Evolutionary conservation across 2,113 vertebrate genomes (phyloP).

Genomic region (Mellivora capensis): DNA sequence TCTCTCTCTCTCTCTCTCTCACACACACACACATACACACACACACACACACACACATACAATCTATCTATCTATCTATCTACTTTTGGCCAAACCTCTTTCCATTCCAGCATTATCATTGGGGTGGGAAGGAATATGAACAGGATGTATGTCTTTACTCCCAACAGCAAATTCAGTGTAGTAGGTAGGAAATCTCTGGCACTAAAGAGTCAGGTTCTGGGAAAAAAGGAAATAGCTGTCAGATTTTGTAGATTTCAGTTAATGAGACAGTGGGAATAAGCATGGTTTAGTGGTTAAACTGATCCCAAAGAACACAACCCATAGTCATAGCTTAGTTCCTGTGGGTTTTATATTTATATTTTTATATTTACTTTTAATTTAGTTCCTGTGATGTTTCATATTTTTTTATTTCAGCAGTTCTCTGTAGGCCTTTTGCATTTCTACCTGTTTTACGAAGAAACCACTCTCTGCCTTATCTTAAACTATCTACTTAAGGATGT

Average conservation of each 20-base stretch:
- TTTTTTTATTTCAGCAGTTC: not conserved
- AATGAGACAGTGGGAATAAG: not conserved
- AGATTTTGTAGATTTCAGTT: not conserved
- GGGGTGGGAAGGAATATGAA: not conserved
- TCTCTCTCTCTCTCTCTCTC: not conserved
- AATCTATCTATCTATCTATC: not conserved
- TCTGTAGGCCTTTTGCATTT: not conserved
- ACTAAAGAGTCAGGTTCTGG: not conserved
- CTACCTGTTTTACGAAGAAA: not conserved
- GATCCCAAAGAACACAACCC: not conserved
- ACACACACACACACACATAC: not conserved
- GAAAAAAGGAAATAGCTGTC: not conserved
- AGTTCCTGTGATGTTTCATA: not conserved
- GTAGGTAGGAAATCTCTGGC: not conserved
- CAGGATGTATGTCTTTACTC: not conserved
- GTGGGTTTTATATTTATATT: not conserved
- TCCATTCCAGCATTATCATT: not conserved
- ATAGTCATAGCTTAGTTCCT: not conserved
- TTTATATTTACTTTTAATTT: too few species aligned
- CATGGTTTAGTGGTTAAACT: not conserved
- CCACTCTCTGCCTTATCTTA: not conserved
- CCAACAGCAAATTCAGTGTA: not conserved
- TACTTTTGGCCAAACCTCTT: not conserved
- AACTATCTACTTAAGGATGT: not conserved
- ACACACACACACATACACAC: not conserved